Percentiles rank a stretch among this genome's conserved stretches.
phyloP scores from a whole-genome alignment of 2,113 vertebrate species.

The Candoia aspera region DNA sequence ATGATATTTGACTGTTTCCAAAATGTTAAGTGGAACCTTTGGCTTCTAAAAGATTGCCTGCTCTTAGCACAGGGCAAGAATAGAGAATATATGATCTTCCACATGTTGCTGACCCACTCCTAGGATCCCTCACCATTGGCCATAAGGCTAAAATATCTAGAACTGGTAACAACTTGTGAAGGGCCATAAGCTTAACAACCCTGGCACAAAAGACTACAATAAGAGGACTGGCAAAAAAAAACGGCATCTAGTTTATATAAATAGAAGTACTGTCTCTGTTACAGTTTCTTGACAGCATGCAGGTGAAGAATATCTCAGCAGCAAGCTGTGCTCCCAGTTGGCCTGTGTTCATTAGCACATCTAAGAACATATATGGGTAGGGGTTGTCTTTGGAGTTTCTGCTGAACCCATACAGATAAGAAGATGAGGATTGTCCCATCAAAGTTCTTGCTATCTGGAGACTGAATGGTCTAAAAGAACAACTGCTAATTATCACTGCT shows the following conservation, averaged over 20 bases:
- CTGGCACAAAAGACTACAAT: neutral
- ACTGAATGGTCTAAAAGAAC: neutral
- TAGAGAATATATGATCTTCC: neutral
- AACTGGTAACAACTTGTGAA: neutral
- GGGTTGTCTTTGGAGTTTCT: neutral
- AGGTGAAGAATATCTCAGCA: neutral
- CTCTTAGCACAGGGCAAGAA: neutral
- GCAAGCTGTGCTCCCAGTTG: neutral
- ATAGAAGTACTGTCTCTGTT: neutral
- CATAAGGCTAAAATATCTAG: neutral
- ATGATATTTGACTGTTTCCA: neutral
- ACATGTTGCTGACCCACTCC: neutral
- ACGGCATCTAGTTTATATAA: neutral
- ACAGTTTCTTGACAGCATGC: neutral
- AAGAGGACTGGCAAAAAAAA: neutral
- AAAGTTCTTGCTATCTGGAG: neutral
- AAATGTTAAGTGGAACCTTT: neutral
- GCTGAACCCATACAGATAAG: neutral
- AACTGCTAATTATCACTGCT: neutral
- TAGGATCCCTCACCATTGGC: neutral
- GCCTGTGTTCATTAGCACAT: neutral
- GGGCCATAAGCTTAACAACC: neutral
- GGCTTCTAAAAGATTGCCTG: neutral
- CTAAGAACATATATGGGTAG: neutral
- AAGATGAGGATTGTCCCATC: neutral